Percentiles rank a stretch among this genome's conserved stretches.
phyloP scores from a whole-genome alignment of 2,113 vertebrate species.

The Penelope pileata region DNA sequence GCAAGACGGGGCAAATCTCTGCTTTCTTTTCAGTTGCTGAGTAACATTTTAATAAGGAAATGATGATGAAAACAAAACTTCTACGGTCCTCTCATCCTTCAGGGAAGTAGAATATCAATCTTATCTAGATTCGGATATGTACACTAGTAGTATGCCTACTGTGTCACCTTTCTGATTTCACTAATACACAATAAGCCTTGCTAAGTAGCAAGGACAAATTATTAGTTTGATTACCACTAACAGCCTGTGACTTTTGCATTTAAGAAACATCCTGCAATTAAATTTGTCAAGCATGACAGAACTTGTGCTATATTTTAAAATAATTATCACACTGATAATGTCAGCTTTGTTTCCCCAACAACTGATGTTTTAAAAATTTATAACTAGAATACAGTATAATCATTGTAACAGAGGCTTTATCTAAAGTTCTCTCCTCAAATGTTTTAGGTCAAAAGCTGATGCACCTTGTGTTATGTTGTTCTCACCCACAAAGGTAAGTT shows the following conservation, averaged over 20 bases:
- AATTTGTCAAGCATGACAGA: background rate
- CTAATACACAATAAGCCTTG: background rate
- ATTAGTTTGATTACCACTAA: constrained; percentile 28
- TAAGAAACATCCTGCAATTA: background rate
- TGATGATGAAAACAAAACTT: background rate
- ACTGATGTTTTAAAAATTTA: background rate
- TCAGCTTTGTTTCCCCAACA: constrained; percentile 49
- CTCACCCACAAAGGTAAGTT: background rate
- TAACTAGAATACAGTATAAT: background rate
- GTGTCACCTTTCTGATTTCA: background rate
- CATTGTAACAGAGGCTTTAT: background rate
- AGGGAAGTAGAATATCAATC: background rate
- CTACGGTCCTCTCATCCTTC: background rate
- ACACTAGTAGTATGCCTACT: background rate
- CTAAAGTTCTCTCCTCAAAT: background rate
- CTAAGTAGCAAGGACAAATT: background rate
- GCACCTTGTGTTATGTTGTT: background rate
- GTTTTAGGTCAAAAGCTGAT: background rate
- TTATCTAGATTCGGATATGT: background rate
- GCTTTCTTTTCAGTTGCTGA: background rate
- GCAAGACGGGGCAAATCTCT: background rate
- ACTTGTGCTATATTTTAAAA: constrained; percentile 5
- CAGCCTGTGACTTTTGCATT: background rate
- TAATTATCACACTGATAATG: background rate
- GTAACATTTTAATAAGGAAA: background rate